Evolutionary conservation across 53 echinoderm and acorn worm genomes (phyloP).

Genomic region (Actinopyga echinites): DNA sequence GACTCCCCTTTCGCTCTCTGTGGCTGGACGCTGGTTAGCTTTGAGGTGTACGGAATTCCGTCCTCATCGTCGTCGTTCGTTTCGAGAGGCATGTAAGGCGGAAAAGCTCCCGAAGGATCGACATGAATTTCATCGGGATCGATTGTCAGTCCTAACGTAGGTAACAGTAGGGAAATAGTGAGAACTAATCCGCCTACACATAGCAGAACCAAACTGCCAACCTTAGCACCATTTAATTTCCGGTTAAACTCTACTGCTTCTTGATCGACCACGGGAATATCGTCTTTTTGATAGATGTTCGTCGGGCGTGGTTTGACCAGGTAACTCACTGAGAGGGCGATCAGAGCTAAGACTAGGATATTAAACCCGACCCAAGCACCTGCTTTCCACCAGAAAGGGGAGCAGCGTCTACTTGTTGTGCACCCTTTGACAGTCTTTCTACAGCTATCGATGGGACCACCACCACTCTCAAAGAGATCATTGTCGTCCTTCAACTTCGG

Average conservation of each 20-base stretch:
- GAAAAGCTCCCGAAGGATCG: slow-evolving; percentile 84
- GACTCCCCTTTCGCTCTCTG: slow-evolving; percentile 71
- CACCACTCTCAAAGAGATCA: slow-evolving; percentile 57
- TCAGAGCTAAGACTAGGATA: slow-evolving; percentile 81
- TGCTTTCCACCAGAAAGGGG: slow-evolving; percentile 95
- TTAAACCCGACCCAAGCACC: slow-evolving; percentile 92
- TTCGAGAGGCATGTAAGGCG: slow-evolving; percentile 91
- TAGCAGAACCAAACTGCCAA: slow-evolving; percentile 88
- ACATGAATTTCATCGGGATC: slow-evolving; percentile 76
- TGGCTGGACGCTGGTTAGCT: slow-evolving; percentile 90
- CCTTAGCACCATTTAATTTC: slow-evolving; percentile 82
- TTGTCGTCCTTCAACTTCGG: slow-evolving; percentile 68
- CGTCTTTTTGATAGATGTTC: slow-evolving; percentile 45
- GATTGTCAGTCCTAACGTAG: slow-evolving; percentile 60
- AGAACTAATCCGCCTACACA: slow-evolving; percentile 88
- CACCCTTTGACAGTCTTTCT: slow-evolving; percentile 27
- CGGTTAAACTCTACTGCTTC: slow-evolving; percentile 77
- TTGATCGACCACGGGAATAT: slow-evolving; percentile 80
- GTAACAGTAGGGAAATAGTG: slow-evolving; percentile 83
- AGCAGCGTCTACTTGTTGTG: slow-evolving; percentile 51
- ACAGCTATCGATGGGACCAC: slow-evolving; percentile 50
- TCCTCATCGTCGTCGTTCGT: slow-evolving; percentile 80
- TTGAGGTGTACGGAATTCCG: slow-evolving; percentile 94
- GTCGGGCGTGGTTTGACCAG: slow-evolving; percentile 64
- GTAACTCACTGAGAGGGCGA: slow-evolving; percentile 90